Conservation (phyloP, 2,888 invertebrate genomes). For the Eupithecia insigniata region DNA sequence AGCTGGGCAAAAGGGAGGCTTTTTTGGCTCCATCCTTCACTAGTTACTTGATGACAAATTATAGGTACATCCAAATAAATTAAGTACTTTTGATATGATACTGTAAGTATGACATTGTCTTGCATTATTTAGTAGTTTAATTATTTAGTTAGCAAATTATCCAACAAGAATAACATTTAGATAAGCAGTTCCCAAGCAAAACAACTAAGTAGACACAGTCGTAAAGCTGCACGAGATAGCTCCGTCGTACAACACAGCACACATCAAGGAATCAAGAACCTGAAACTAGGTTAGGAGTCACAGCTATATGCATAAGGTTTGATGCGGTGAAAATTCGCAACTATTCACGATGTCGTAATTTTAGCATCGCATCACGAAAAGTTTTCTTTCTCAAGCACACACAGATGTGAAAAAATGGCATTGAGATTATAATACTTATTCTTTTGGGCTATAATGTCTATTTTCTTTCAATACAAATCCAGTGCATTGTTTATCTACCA, state of each 20-base stretch:
- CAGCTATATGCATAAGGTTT: background rate
- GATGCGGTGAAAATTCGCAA: background rate
- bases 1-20: no score
- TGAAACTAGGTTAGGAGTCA: slow-evolving; percentile 24
- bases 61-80: no score
- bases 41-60: no score
- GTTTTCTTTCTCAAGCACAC: background rate
- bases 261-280: slow-evolving; percentile 45
- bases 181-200: background rate
- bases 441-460: background rate
- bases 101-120: no score
- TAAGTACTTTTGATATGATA: no score
- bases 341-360: background rate
- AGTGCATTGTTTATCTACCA: background rate
- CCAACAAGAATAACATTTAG: background rate
- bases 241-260: slow-evolving; percentile 1
- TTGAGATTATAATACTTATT: background rate
- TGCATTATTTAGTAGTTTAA: background rate
- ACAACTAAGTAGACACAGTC: background rate
- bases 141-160: background rate
- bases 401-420: background rate
- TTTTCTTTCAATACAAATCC: background rate
- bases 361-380: background rate
- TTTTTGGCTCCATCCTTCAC: no score
- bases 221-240: slow-evolving; percentile 9